These are phyloP conservation scores for Lepus townsendii DNA, from an alignment of 2,797 vertebrate genomes.

Conservation along the genomic window DNA sequence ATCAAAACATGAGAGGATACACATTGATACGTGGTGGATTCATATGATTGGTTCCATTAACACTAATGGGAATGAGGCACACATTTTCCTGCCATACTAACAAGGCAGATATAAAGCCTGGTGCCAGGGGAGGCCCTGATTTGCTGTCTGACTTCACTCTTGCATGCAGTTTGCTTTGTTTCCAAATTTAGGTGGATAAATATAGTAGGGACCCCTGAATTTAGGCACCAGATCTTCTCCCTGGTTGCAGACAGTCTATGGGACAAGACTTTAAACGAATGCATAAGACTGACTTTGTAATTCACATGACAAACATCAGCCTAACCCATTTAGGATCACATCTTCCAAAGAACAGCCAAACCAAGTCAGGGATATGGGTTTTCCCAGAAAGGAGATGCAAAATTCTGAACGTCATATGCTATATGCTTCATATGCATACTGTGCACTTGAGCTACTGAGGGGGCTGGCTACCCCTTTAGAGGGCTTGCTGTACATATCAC, in stretches of 20 bases:
- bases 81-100: conserved; percentile 71
- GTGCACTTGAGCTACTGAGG: neutral
- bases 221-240: neutral
- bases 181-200: conserved; percentile 66
- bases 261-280: conserved; percentile 45
- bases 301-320: neutral
- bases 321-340: neutral
- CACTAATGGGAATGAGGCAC: conserved; percentile 69
- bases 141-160: conserved; percentile 51
- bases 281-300: neutral
- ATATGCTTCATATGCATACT: neutral
- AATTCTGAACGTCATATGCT: neutral
- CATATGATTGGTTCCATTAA: conserved; percentile 84
- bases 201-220: conserved; percentile 7
- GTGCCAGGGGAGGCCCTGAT: conserved; percentile 49
- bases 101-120: conserved; percentile 44
- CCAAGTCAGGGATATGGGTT: neutral
- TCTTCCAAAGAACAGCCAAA: neutral
- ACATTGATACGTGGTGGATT: neutral
- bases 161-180: conserved; percentile 59
- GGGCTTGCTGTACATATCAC: neutral
- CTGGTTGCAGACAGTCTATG: neutral
- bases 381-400: conserved; percentile 29
- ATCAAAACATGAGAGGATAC: conserved; percentile 67
- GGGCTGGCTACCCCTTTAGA: too few species aligned